Evolutionary conservation across 2,113 vertebrate species (phyloP).

Genomic region (Merops nubicus): DNA sequence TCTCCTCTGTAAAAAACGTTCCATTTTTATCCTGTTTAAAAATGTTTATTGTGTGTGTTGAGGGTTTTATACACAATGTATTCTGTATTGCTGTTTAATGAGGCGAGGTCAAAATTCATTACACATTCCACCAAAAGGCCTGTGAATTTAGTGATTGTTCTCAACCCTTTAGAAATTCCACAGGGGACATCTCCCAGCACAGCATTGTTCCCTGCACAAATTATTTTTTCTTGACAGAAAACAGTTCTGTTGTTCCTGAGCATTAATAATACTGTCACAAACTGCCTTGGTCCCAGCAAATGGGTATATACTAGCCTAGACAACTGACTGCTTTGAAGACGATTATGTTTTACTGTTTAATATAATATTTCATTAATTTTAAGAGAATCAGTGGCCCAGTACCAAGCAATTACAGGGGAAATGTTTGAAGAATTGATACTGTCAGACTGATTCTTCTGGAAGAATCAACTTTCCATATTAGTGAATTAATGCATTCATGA

Average conservation of each 20-base stretch:
- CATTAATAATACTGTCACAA: not conserved
- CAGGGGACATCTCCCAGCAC: not conserved
- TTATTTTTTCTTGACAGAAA: not conserved
- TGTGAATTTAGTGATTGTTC: not conserved
- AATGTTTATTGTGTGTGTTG: not conserved
- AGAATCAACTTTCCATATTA: not conserved
- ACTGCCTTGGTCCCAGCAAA: not conserved
- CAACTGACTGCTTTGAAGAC: not conserved
- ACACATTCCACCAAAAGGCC: not conserved
- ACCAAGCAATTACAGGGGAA: not conserved
- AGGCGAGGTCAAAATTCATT: slow-evolving; percentile 27
- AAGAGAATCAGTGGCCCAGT: not conserved
- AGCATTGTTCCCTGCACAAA: not conserved
- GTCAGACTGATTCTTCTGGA: not conserved
- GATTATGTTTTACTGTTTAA: not conserved
- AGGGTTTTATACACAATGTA: not conserved
- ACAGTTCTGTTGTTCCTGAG: not conserved
- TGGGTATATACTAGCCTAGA: not conserved
- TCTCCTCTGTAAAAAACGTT: not conserved
- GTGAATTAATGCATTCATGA: fast-evolving
- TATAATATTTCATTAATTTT: not conserved
- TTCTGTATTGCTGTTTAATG: slow-evolving; percentile 23
- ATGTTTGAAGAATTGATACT: not conserved
- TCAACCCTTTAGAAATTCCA: slow-evolving; percentile 25
- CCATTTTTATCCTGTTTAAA: not conserved